Percentiles rank a stretch among this genome's conserved stretches.
Conservation (phyloP, 2,797 vertebrate species). For the Danio albolineatus region DNA sequence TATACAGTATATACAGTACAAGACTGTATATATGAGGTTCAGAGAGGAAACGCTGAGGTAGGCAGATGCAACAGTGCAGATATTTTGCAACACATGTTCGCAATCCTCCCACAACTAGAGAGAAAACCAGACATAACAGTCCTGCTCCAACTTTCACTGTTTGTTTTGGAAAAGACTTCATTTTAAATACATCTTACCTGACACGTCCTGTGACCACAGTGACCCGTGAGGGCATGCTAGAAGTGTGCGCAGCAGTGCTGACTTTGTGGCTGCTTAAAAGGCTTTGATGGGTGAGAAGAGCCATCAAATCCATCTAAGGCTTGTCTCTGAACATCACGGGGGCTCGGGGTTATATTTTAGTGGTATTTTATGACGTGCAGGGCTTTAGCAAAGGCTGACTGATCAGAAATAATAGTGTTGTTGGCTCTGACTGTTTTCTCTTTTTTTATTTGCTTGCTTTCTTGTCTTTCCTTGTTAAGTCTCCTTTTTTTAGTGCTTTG, state of each 20-base stretch:
- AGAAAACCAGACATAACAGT: slow-evolving; percentile 40
- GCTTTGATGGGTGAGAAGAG: slow-evolving; percentile 51
- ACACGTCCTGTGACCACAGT: slow-evolving; percentile 63
- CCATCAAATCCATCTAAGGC: slow-evolving; percentile 45
- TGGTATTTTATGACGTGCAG: slow-evolving; percentile 57
- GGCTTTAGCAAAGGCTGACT: slow-evolving; percentile 56
- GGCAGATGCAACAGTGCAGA: background rate
- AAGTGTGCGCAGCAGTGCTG: slow-evolving; percentile 41
- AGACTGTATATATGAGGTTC: slow-evolving; percentile 17
- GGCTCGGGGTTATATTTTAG: slow-evolving; percentile 60
- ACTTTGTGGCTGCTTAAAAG: slow-evolving; percentile 38
- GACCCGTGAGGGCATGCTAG: slow-evolving; percentile 63
- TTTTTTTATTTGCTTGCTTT: background rate
- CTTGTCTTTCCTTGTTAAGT: slow-evolving; percentile 8
- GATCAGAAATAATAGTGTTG: slow-evolving; percentile 30
- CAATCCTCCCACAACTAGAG: slow-evolving; percentile 39
- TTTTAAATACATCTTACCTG: slow-evolving; percentile 55
- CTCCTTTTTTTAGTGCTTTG: background rate
- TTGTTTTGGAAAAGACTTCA: slow-evolving; percentile 56
- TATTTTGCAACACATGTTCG: slow-evolving; percentile 1
- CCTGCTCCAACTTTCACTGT: slow-evolving; percentile 29
- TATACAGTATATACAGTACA: background rate
- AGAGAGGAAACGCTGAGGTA: slow-evolving; percentile 18
- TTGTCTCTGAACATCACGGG: slow-evolving; percentile 64
- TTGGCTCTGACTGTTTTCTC: background rate